Conservation (phyloP, 2,113 vertebrate species). For the Prunella himalayana region DNA sequence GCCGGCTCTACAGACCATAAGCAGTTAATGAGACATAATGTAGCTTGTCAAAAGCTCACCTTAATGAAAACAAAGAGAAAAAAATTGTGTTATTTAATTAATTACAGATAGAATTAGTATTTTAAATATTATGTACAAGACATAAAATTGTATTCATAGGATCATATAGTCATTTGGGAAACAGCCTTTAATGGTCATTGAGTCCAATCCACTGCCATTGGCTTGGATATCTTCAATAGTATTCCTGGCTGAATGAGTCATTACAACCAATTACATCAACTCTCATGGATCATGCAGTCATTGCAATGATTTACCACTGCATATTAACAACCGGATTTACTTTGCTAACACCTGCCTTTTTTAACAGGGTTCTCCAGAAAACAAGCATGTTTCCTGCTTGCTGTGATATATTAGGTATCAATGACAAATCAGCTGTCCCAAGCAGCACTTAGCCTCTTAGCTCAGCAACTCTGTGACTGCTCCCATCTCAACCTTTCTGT, state of each 20-base stretch:
- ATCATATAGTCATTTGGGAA: background rate
- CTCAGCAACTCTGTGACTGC: slow-evolving; percentile 62
- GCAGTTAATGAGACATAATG: slow-evolving; percentile 32
- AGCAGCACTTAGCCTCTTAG: slow-evolving; percentile 54
- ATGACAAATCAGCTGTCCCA: slow-evolving; percentile 70
- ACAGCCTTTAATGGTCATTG: background rate
- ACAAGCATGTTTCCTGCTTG: slow-evolving; percentile 34
- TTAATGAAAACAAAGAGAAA: background rate
- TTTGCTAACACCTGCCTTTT: slow-evolving; percentile 30
- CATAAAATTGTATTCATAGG: background rate
- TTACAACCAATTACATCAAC: background rate
- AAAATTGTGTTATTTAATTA: background rate
- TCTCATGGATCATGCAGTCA: slow-evolving; percentile 14
- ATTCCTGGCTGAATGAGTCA: background rate
- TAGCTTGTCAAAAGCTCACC: slow-evolving; percentile 23
- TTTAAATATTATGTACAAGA: background rate
- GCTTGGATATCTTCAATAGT: fast-evolving
- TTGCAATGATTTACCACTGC: background rate
- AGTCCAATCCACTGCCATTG: background rate
- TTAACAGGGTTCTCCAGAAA: slow-evolving; percentile 9
- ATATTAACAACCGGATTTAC: background rate
- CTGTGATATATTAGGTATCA: slow-evolving; percentile 65
- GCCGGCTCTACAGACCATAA: background rate
- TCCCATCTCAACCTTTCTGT: slow-evolving; percentile 36
- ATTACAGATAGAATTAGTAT: background rate